Conservation (phyloP, 1,140 invertebrate genomes). For the Potamilus streckersoni region DNA sequence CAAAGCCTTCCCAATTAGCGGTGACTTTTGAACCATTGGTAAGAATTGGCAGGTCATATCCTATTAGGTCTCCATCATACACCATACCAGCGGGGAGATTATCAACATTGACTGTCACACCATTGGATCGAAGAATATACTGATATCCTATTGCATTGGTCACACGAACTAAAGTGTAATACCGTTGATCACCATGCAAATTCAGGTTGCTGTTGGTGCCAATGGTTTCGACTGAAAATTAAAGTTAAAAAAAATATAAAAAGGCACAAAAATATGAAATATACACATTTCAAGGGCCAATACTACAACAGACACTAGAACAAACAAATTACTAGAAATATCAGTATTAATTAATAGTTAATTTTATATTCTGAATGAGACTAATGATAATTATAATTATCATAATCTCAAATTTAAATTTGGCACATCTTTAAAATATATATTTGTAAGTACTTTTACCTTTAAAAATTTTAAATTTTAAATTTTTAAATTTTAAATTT, state of each 20-base stretch:
- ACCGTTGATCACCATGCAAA: slow-evolving; percentile 36
- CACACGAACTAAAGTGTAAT: slow-evolving; percentile 39
- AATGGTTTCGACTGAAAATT: slow-evolving; percentile 33
- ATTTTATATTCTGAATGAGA: neutral
- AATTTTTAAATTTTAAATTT: too few species aligned
- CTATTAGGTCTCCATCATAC: slow-evolving; percentile 39
- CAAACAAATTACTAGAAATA: neutral
- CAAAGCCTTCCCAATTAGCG: slow-evolving; percentile 55
- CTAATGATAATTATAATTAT: too few species aligned
- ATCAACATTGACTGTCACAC: slow-evolving; percentile 42
- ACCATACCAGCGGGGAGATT: slow-evolving; percentile 48
- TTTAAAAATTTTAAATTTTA: too few species aligned
- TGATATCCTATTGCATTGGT: slow-evolving; percentile 38
- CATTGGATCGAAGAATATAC: slow-evolving; percentile 41
- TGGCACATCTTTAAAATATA: too few species aligned
- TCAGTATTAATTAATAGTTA: neutral
- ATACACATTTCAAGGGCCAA: too few species aligned
- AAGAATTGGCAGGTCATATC: slow-evolving; percentile 39
- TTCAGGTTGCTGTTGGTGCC: slow-evolving; percentile 38
- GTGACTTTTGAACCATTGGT: slow-evolving; percentile 28
- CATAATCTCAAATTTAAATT: too few species aligned
- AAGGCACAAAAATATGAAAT: too few species aligned
- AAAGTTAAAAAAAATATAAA: neutral
- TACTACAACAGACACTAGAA: too few species aligned
- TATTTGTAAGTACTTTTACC: too few species aligned